These are phyloP conservation scores for Phylloscopus whistleri DNA, from an alignment of 2,113 vertebrate genomes.

Conservation along the genomic window DNA sequence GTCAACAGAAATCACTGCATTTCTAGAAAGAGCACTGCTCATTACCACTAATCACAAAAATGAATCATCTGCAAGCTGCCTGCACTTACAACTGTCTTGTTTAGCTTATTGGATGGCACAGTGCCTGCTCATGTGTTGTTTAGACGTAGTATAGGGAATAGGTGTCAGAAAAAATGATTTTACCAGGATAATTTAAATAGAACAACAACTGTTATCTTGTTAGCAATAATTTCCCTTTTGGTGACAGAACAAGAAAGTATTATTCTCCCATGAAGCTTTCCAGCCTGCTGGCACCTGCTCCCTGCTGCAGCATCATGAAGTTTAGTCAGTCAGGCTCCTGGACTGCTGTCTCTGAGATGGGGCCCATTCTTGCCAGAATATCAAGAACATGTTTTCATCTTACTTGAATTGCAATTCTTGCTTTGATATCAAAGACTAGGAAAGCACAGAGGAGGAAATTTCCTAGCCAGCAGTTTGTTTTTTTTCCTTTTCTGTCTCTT, in stretches of 20 bases:
- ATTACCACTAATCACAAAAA: background rate
- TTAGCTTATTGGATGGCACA: background rate
- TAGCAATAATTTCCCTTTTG: constrained; percentile 40
- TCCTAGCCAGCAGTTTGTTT: background rate
- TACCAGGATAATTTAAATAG: constrained; percentile 49
- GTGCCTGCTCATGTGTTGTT: constrained; percentile 25
- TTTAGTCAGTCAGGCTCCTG: background rate
- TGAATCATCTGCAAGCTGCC: constrained; percentile 35
- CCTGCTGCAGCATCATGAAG: background rate
- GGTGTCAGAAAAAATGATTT: constrained; percentile 28
- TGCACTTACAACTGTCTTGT: constrained; percentile 1
- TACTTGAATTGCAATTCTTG: background rate
- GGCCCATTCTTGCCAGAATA: background rate
- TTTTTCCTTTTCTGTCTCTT: background rate
- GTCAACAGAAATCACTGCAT: background rate
- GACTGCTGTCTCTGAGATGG: background rate
- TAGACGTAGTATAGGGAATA: background rate
- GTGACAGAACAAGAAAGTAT: constrained; percentile 11
- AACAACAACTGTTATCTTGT: constrained; percentile 51
- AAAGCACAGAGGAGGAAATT: background rate
- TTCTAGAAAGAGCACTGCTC: background rate
- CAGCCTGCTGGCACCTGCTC: background rate
- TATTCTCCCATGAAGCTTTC: constrained; percentile 10
- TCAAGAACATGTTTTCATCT: background rate
- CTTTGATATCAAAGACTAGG: background rate